Base-by-base conservation (phyloP, 2,888 invertebrate species). In the Mesochorus sp. region DNA sequence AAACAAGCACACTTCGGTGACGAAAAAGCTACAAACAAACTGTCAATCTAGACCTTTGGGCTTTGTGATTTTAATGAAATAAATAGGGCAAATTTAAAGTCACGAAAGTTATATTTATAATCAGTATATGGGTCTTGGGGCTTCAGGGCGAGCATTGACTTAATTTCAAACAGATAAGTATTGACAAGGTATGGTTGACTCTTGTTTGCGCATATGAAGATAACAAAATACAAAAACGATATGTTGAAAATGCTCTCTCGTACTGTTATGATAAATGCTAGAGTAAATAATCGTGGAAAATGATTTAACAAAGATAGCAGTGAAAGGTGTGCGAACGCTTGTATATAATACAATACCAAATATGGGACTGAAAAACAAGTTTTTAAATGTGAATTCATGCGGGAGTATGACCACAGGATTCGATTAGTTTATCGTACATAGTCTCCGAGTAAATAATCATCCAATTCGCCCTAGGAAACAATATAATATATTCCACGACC, bases 281-380 rank as follows among this genome's bases (percentile, higher is more conserved):
- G n/a, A n/a, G n/a, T n/a, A n/a, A n/a, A n/a, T n/a, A n/a, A n/a
- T n/a, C n/a, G n/a, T n/a, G n/a, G n/a, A n/a, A n/a, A n/a, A n/a
- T n/a, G n/a, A n/a, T n/a, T n/a, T n/a, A n/a, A n/a, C n/a, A n/a
- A n/a, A n/a, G n/a, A n/a, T n/a, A n/a, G n/a, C n/a, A n/a, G 73
- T 49, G 64, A 73, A 64, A 73, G 55, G 72, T 57, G 31, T 8
- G 64, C 19, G 34, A 34, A 17, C 28, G 12, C 14, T 28, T n/a
- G 3, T 21, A 49, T 21, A n/a, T 17, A 42, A 44, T 34, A 39
- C 26, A 57, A 10, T 37, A 5, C 55, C 55, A 57, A 73, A 66
- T 73, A 49, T 57, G 47, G 34, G n/a, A 66, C 49, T 37, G 73
- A 57, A 39, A 57, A 57, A 73, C 47, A 49, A 57, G 72, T 73